Base-by-base conservation (phyloP, 1,140 invertebrate species). In the Sipha flava region DNA sequence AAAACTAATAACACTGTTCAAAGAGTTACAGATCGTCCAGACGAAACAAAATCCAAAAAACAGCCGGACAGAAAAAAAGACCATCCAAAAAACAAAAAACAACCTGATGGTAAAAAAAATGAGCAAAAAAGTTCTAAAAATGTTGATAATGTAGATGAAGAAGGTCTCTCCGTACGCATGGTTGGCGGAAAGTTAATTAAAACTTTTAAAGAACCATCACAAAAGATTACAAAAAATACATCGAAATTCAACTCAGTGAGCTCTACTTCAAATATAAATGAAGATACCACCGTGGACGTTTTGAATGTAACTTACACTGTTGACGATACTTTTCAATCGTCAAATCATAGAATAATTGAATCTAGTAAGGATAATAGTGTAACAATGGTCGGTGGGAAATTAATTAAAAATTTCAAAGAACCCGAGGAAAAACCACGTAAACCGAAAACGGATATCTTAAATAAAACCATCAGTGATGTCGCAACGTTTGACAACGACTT, bases 151-250 rank as follows among this genome's bases (percentile, higher is more conserved):
- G n/a, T 79, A 3, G 18, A 64, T 2, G 43, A 68, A 26, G 45
- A 45, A 34, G 45, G 59, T n/a, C 18, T 68, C 14, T 80, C 81
- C 3, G 72, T 81, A n/a, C 77, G 72, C 14, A 81, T 82, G 80
- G 81, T 82, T n/a, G 81, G 80, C 12, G 80, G 80, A 40, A 82
- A 82, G 72, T 37, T 82, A 18, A 68, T 82, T 1, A 81, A 82
- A 59, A 21, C 57, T 4, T 64, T 57, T 49, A 73, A 73, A 34
- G 70, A 73, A 7, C 70, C 70, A 14, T 14, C 70, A 34, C 21
- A 10, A 68, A 26, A 45, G 26, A 6, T 68, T 18, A 26, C 12
- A 18, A 68, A 68, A 68, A 68, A 18, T 68, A 45, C 21, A 1
- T 18, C 64, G 2, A 26, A 16, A 16, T 43, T 34, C 12, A 40